Evolutionary conservation across 2,113 vertebrate genomes (phyloP), one percentile per base, ranked within the genome.

Genomic region (Hoplias malabaricus): DNA sequence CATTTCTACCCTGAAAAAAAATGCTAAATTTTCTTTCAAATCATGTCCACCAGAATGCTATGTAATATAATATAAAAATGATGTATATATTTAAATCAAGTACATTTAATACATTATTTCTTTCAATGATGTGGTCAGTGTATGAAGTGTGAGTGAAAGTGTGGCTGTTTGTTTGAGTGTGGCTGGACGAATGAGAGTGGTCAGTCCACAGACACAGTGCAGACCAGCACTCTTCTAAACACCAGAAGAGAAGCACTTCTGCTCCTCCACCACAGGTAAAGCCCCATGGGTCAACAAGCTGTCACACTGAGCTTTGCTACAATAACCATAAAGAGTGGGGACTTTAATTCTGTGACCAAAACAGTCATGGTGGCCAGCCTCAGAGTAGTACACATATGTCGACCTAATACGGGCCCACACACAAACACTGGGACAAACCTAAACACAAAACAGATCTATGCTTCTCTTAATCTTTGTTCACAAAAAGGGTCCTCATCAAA

Each of bases 261-360:
- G 69, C 69, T 69, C 54, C 71, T 80, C 63, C 42, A 42, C 33
- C 70, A 80, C 38, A 43, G 61, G 54, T 74, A 74, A 67, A 38
- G 42, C 23, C 54, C 50, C 33, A 66, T 38, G 25, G 53, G 63
- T 79, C 69, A 80, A 80, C 78, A 80, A 68, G 65, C 70, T 74
- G 78, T 69, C 71, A 75, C 63, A 80, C 23, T 31, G 38, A 53
- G 56, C 54, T 23, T 11, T 33, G 36, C 27, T 40, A 74, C 53
- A 67, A 66, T 73, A 33, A 42, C 46, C 23, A 23, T 61, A 36
- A 61, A 48, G 66, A 69, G 65, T 16, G 34, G 21, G 4, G 27
- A 23, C 34, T 43, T 9, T 68, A 66, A 6, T 31, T 48, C 23
- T 16, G 36, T 10, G 12, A 67, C 48, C 34, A 31, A 65, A 56